phyloP scores from a whole-genome alignment of 2,113 vertebrate species.

The Machaerirhynchus nigripectus region DNA sequence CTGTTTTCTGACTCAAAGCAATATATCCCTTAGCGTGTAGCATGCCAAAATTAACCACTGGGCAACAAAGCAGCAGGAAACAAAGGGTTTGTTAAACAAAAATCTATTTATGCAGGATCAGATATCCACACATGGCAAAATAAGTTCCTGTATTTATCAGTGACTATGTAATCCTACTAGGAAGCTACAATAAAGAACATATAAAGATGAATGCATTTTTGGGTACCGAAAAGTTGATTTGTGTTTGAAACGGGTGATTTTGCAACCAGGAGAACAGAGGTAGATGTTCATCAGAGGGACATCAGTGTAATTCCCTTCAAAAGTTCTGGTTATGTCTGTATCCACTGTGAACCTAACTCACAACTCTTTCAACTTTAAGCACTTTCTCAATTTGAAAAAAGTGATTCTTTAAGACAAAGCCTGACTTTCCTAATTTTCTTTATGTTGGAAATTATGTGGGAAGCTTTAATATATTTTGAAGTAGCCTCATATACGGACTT shows the following conservation, averaged over 20 bases:
- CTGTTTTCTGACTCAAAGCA: constrained; percentile 12
- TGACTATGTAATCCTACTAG: not conserved
- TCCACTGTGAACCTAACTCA: not conserved
- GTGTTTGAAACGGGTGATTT: not conserved
- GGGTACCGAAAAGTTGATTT: not conserved
- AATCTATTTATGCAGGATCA: not conserved
- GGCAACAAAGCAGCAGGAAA: not conserved
- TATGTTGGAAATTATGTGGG: not conserved
- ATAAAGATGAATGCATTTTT: not conserved
- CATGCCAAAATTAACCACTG: not conserved
- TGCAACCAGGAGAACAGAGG: not conserved
- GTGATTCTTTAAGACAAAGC: not conserved
- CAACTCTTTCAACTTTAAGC: not conserved
- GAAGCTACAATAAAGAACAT: not conserved
- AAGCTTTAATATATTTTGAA: not conserved
- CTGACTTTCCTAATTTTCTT: not conserved
- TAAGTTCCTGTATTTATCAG: not conserved
- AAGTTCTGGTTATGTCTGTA: not conserved
- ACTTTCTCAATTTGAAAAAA: not conserved
- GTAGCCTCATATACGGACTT: not conserved
- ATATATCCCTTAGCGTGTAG: not conserved
- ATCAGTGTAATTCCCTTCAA: not conserved
- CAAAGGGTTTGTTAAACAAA: constrained; percentile 3
- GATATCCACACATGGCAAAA: not conserved
- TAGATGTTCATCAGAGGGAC: not conserved